Evolutionary conservation across 2,113 vertebrate species (phyloP), one percentile per base, ranked within the genome.

Genomic region (Elgaria multicarinata): DNA sequence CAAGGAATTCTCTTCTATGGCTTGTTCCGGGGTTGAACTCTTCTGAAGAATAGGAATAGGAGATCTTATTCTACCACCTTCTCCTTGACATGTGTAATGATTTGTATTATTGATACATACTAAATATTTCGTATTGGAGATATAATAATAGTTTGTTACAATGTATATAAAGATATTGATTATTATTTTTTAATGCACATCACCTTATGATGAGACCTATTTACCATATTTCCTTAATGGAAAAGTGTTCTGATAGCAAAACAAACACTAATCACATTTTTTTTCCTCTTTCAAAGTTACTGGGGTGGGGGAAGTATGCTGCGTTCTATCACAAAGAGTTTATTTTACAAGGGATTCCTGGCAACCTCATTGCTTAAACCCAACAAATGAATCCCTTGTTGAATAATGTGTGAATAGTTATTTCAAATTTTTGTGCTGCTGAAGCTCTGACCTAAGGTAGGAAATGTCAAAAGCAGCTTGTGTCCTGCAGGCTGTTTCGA

Each of bases 381-480:
- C 46, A 67, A 69, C 83, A 53, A 42, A 64, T 64, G 71, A 87
- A 20, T 82, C 39, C 50, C 42, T 90, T 87, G 44, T 87, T 72
- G 58, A 90, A 31, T 50, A 87, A 92, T 44, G 81, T 22, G 26
- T 78, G 64, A 71, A 33, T 88, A 66, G 72, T 83, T 16, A 42
- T 79, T 64, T 93, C 79, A 85, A 93, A 83, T 66, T 26, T 86
- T 87, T 53, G 87, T 3, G 0, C 39, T 91, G 87, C 75, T 90
- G 71, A 71, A 89, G 74, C 24, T 62, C 78, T 90, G 74, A 78
- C 42, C n/a, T 53, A 87, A 28, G 42, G 86, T 88, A 50, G 20
- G 58, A 94, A 69, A 81, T 91, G 81, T 42, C 81, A 88, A 91
- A 92, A 83, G 82, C 66, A 88, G 55, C 81, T 90, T 20, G 26